These are phyloP conservation scores for Eleutherodactylus coqui DNA, from an alignment of 2,797 vertebrate genomes.

Conservation along the genomic window DNA sequence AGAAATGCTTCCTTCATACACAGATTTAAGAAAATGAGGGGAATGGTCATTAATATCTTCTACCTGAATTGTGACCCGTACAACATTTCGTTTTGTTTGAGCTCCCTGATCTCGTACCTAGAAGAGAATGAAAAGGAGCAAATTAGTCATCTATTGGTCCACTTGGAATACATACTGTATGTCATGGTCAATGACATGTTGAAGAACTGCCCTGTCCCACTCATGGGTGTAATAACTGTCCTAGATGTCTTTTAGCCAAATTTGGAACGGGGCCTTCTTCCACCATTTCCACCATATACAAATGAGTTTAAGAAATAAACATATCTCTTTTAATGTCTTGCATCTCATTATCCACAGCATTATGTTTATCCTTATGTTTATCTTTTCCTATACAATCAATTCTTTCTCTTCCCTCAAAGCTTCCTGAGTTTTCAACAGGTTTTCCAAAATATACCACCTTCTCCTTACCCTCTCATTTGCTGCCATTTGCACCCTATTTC, in stretches of 20 bases:
- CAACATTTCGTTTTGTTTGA: constrained; percentile 92
- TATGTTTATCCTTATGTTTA: too few species aligned
- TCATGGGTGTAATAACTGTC: neutral
- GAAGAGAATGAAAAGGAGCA: constrained; percentile 14
- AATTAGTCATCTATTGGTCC: neutral
- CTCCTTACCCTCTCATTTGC: too few species aligned
- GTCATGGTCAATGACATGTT: neutral
- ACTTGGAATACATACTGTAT: neutral
- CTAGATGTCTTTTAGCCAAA: neutral
- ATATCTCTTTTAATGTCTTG: too few species aligned
- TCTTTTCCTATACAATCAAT: too few species aligned
- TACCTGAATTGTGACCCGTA: constrained; percentile 83
- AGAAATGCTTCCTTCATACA: constrained; percentile 81
- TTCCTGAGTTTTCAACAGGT: too few species aligned
- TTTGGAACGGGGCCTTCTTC: neutral
- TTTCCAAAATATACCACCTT: too few species aligned
- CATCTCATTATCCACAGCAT: too few species aligned
- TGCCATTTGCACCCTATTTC: too few species aligned
- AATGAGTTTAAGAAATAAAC: too few species aligned
- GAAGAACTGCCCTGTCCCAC: neutral
- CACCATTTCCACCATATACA: too few species aligned
- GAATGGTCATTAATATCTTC: constrained; percentile 90
- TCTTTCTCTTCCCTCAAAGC: too few species aligned
- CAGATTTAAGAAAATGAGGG: constrained; percentile 83
- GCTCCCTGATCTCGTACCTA: constrained; percentile 96